These are phyloP conservation scores for Vimba vimba DNA, from an alignment of 2,113 vertebrate species.

Conservation along the genomic window DNA sequence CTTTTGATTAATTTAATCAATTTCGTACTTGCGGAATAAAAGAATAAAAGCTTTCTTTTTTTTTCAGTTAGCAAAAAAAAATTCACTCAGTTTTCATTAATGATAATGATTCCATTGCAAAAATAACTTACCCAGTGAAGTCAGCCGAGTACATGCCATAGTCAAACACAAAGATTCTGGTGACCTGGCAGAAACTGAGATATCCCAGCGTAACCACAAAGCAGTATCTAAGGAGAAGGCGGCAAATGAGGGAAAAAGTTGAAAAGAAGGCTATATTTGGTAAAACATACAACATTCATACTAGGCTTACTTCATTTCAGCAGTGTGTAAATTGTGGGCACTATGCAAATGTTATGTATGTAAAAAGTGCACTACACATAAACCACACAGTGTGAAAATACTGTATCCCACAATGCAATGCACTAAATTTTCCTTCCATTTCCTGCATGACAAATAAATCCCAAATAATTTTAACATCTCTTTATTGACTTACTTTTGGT, in stretches of 20 bases:
- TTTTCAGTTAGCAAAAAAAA: background rate
- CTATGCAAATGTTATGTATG: background rate
- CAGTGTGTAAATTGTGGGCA: background rate
- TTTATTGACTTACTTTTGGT: background rate
- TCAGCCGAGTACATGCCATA: slow-evolving; percentile 98
- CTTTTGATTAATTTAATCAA: too few species aligned
- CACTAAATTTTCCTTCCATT: background rate
- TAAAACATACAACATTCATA: background rate
- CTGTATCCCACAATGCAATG: background rate
- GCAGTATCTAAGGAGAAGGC: slow-evolving; percentile 85
- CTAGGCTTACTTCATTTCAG: background rate
- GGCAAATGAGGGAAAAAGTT: background rate
- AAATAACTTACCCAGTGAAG: slow-evolving; percentile 92
- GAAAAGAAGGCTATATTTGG: background rate
- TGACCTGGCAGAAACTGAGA: slow-evolving; percentile 96
- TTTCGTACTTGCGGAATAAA: too few species aligned
- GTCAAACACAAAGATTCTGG: slow-evolving; percentile 96
- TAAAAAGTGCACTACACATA: background rate
- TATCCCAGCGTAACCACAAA: slow-evolving; percentile 96
- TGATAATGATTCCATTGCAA: background rate
- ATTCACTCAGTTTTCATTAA: background rate
- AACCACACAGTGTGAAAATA: background rate
- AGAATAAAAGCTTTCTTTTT: background rate
- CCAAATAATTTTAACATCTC: background rate
- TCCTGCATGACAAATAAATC: background rate